Base-by-base conservation (phyloP, 2,113 vertebrate species). In the Ellobius talpinus region DNA sequence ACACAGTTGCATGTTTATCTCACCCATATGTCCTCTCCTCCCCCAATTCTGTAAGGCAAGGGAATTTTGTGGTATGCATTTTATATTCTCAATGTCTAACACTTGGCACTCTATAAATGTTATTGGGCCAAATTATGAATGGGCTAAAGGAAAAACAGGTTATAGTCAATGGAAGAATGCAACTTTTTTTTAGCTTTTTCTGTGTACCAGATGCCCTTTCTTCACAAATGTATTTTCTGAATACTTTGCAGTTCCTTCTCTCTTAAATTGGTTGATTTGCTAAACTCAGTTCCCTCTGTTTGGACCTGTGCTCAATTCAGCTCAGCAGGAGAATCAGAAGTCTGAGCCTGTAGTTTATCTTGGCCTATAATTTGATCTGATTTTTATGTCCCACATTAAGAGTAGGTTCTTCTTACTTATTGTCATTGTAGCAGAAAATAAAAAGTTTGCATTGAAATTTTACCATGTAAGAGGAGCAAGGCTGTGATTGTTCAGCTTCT, bases 41-140 rank as follows among this genome's bases (percentile, higher is more conserved):
- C 55, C 31, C 16, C 39, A 88, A 0, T 76, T 96, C 86, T 94
- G 77, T 94, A 79, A 95, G 66, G 21, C 76, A 89, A 68, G 39
- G 47, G 23, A 93, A 95, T 63, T 96, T 96, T 84, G 45, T 95
- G 89, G 87, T 92, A 55, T 96, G 95, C n/a, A 77, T 93, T 93
- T 95, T 90, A 82, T 96, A 91, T 95, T 97, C 81, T 93, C 33
- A 96, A 0, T 95, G 24, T 68, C 36, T 96, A 93, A 96, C 36
- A 92, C n/a, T 76, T 90, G 31, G 74, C 58, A 85, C 63, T 97
- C 55, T 1, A 11, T 92, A 95, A 95, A 97, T 97, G 66, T 90
- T 97, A 93, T 24, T 95, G 78, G 74, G 81, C 39, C 79, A 70
- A 96, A 91, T 96, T 97, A 94, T 96, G 93, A 97, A 95, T 97